Evolutionary conservation across 2,888 invertebrate species (phyloP).

Genomic region (Choreutis nemorana): DNA sequence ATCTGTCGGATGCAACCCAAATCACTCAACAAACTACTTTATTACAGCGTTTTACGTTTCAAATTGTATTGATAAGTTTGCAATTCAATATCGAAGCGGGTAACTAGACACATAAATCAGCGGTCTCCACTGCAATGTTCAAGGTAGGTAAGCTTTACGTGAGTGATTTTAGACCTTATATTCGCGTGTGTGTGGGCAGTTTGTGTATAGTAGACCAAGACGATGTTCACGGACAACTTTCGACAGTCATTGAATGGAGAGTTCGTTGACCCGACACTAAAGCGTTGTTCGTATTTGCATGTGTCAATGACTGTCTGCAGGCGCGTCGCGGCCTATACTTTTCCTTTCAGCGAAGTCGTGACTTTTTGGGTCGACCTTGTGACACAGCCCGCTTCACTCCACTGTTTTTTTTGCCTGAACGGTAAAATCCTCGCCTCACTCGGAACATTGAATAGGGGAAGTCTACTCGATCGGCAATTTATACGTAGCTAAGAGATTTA

Average conservation of each 20-base stretch:
- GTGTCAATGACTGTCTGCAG: slow-evolving; percentile 60
- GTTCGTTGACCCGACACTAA: slow-evolving; percentile 53
- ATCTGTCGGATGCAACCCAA: slow-evolving; percentile 27
- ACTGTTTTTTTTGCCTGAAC: not conserved
- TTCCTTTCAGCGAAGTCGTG: slow-evolving; percentile 48
- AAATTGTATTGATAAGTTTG: slow-evolving; percentile 19
- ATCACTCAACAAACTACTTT: slow-evolving; percentile 26
- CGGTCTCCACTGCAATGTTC: slow-evolving; percentile 25
- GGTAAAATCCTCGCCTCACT: slow-evolving; percentile 1
- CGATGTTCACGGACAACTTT: slow-evolving; percentile 51
- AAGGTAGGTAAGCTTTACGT: slow-evolving; percentile 31
- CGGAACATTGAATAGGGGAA: slow-evolving; percentile 15
- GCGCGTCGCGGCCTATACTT: slow-evolving; percentile 45
- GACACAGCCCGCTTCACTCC: slow-evolving; percentile 29
- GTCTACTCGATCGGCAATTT: slow-evolving; percentile 32
- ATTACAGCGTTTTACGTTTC: slow-evolving; percentile 20
- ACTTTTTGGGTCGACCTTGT: slow-evolving; percentile 50
- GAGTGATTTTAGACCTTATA: slow-evolving; percentile 29
- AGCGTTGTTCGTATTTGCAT: slow-evolving; percentile 58
- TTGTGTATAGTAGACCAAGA: slow-evolving; percentile 21
- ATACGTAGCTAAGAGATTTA: slow-evolving; percentile 52
- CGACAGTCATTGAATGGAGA: slow-evolving; percentile 60
- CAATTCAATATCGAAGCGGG: slow-evolving; percentile 21
- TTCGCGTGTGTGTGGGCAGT: slow-evolving; percentile 26
- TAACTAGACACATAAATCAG: slow-evolving; percentile 34